Evolutionary conservation across 1,140 invertebrate genomes (phyloP), one percentile per base, ranked within the genome.

Genomic region (Hyphantria cunea): DNA sequence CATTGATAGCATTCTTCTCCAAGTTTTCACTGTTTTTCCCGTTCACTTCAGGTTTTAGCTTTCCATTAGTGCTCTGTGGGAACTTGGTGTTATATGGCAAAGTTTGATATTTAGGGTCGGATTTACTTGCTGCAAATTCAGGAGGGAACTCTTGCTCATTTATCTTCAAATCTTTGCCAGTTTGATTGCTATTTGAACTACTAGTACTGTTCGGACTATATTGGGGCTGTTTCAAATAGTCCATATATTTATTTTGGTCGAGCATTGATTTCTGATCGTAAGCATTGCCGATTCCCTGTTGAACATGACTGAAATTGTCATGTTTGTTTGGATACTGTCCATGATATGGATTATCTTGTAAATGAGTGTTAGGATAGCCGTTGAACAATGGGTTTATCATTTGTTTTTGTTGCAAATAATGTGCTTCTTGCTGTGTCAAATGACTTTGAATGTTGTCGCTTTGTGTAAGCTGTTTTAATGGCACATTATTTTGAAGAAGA

Each of bases 91-190:
- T 97, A 82, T 97, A 97, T 47, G 97, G 97, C 80, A 98, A 92
- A 13, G 96, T 97, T 91, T 98, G 97, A 92, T 98, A 98, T 88
- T 98, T 98, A 0, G 97, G 96, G 86, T 98, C 96, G 49, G 95
- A 96, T 88, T 98, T 98, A 72, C 94, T 95, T n/a, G 87, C 89
- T 47, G 89, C 91, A 64, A 92, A 92, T 70, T 92, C 91, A 31
- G 91, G 91, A 11, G 88, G 76, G 68, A 91, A 92, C 73, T 92
- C 91, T 78, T 92, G 90, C 72, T 92, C 88, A 63, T 87, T 90
- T 52, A 87, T 88, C 80, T 88, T 90, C n/a, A 80, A 68, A 61
- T 90, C 86, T 78, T 87, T 90, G 49, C 76, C 79, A 52, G 80
- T 84, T 86, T 85, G 87, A 53, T 87, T 91, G 69, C 85, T 91